Base-by-base conservation (phyloP, 2,797 vertebrate genomes). In the Novumbra hubbsi region DNA sequence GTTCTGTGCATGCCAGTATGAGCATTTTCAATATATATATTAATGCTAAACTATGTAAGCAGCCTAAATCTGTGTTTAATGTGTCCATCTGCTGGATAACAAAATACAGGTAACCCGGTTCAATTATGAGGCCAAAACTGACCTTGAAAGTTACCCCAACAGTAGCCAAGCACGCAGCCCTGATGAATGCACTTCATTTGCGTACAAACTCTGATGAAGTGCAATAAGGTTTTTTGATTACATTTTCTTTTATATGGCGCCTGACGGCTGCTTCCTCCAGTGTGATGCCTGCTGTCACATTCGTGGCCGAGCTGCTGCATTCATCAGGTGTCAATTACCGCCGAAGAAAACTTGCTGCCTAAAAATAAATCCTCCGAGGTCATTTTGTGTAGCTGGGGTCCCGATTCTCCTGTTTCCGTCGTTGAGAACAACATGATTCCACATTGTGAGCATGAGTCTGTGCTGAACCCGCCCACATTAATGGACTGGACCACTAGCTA, bases 121-220 rank as follows among this genome's bases (percentile, higher is more conserved):
- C 50, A 52, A 52, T 52, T 6, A 52, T 45, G n/a, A n/a, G 50
- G 50, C 1, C 5, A 1, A 52, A 4, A 52, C 6, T 19, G 17
- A 52, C 17, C 50, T 52, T 52, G 50, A n/a, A 19, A 52, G 50
- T n/a, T 16, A 52, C 2, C 19, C 50, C 4, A 0, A 19, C 16
- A 52, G 50, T 19, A 52, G 50, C 50, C 16, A 4, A 52, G 50
- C 19, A 19, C 16, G 19, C 50, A n/a, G 17, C n/a, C 50, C 50
- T 52, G 50, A 52, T 52, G n/a, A 52, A n/a, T 52, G 50, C n/a
- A 52, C 50, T 52, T 52, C 50, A 52, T 52, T 52, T 52, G 50
- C 16, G 17, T 52, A 19, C 50, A 52, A 52, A 52, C 50, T 52
- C 50, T 52, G 50, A 52, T 52, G 16, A 52, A 52, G 50, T 19